Evolutionary conservation across 2,113 vertebrate genomes (phyloP).

Genomic region (Peromyscus leucopus): DNA sequence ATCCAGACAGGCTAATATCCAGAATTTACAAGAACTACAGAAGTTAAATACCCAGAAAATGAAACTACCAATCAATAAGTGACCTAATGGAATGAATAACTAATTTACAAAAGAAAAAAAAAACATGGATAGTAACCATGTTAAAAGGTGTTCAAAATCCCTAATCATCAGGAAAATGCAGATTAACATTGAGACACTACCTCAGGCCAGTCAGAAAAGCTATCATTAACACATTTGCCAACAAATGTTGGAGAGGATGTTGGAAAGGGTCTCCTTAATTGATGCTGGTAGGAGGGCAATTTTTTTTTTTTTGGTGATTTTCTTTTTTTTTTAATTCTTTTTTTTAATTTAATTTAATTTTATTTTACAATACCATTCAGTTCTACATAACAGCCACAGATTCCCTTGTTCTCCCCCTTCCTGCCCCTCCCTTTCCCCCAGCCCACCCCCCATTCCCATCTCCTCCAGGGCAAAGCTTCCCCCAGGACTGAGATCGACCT

Average conservation of each 20-base stretch:
- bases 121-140: background rate
- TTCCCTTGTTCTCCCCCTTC: too few relatives aligned
- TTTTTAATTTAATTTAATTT: too few relatives aligned
- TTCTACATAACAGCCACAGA: too few relatives aligned
- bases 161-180: background rate
- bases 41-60: background rate
- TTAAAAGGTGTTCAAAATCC: background rate
- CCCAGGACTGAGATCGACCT: too few relatives aligned
- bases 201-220: background rate
- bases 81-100: background rate
- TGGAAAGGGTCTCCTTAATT: background rate
- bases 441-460: too few relatives aligned
- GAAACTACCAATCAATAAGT: background rate
- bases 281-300: background rate
- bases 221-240: background rate
- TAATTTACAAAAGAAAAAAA: background rate
- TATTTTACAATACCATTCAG: too few relatives aligned
- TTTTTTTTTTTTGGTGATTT: too few relatives aligned
- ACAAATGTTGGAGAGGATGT: background rate
- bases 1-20: background rate
- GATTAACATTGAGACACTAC: background rate
- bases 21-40: background rate
- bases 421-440: too few relatives aligned
- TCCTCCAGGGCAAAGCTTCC: too few relatives aligned
- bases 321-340: too few relatives aligned